Base-by-base conservation (phyloP, 1,140 invertebrate species). In the Hypothenemus hampei region DNA sequence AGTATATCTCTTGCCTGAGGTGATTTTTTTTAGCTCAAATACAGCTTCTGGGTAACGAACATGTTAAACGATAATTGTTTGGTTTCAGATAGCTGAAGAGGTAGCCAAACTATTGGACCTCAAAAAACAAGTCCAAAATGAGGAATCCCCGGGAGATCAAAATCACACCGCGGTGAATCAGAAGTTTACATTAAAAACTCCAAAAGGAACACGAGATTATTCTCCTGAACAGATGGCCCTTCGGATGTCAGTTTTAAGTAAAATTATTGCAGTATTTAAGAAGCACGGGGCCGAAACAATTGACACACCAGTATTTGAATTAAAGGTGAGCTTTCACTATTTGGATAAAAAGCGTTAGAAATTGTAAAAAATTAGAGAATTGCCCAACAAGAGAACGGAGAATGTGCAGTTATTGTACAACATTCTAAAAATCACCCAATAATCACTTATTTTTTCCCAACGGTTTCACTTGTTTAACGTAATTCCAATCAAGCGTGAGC, bases 261-360 rank as follows among this genome's bases (percentile, higher is more conserved):
- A 90, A 73, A 92, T 99, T 62, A 80, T 89, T 8, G 68, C 81
- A 24, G 87, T 94, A 53, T 99, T 99, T 68, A 95, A 98, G 73
- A 86, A 84, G 47, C 96, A 99, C 71, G 97, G 97, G n/a, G 97
- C 94, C 39, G 92, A 95, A 69, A 91, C 93, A 13, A 97, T 99
- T 69, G 97, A 99, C 68, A 99, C 97, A 35, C 97, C 97, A 49
- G 90, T 99, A 11, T 99, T 99, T 81, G 97, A 99, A 77, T 73
- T 98, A 7, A 98, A 95, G 80, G 92, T 95, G 73, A 59, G 36
- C 5, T 50, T 29, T n/a, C n/a, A n/a, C n/a, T n/a, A n/a, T n/a
- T n/a, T n/a, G n/a, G n/a, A n/a, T n/a, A n/a, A n/a, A n/a, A n/a
- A n/a, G n/a, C n/a, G n/a, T n/a, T n/a, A n/a, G n/a, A n/a, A n/a